phyloP scores from a whole-genome alignment of 2,888 invertebrate genomes.

The Arctia plantaginis region DNA sequence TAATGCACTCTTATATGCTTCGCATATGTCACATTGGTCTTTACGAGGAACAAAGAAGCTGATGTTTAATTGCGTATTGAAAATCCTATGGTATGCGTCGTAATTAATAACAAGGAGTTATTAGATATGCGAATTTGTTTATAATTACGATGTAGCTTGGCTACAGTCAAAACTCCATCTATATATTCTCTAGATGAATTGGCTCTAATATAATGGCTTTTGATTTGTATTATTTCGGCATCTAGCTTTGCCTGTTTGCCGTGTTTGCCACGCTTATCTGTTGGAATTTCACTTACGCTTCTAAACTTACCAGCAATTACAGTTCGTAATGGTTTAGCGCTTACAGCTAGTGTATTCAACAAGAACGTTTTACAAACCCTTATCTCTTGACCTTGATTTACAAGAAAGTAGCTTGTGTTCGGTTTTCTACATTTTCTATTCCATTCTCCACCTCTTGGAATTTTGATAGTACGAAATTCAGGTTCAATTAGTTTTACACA shows the following conservation, averaged over 20 bases:
- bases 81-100: constrained; percentile 41
- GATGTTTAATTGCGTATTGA: constrained; percentile 37
- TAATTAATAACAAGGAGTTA: no score
- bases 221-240: constrained; percentile 23
- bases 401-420: constrained; percentile 26
- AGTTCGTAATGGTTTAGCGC: constrained; percentile 27
- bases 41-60: constrained; percentile 40
- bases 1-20: constrained; percentile 40
- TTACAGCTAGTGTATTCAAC: constrained; percentile 30
- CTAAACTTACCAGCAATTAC: constrained; percentile 22
- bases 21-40: constrained; percentile 47
- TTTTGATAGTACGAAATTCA: constrained; percentile 37
- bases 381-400: constrained; percentile 19
- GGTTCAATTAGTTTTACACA: constrained; percentile 36
- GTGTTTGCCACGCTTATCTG: not conserved
- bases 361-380: constrained; percentile 32
- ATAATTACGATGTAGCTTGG: constrained; percentile 47
- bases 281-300: not conserved
- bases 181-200: constrained; percentile 30
- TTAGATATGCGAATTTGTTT: constrained; percentile 20
- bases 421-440: constrained; percentile 37
- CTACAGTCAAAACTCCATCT: constrained; percentile 46
- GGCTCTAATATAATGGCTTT: constrained; percentile 35
- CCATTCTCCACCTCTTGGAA: constrained; percentile 28
- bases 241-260: not conserved